These are phyloP conservation scores for Sebastes hubbsi DNA, from an alignment of 2,797 vertebrate species.

Conservation along the genomic window DNA sequence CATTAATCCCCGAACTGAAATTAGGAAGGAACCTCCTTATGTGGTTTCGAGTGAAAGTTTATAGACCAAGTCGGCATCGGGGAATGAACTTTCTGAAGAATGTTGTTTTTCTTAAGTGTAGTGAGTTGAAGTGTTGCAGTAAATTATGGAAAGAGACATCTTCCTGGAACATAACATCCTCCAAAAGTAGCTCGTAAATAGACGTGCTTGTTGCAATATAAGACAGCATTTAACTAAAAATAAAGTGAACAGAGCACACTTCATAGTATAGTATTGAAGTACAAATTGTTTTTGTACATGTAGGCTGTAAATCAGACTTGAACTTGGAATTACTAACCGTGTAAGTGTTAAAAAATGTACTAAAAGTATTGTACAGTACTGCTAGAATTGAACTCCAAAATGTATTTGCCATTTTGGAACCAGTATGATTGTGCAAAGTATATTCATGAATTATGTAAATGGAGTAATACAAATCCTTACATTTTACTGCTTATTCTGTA, in stretches of 20 bases:
- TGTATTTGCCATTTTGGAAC: no score
- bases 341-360: no score
- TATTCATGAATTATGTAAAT: background rate
- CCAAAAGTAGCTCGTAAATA: background rate
- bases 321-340: background rate
- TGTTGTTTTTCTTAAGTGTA: slow-evolving; percentile 37
- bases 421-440: no score
- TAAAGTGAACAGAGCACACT: background rate
- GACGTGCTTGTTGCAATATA: background rate
- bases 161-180: background rate
- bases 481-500: no score
- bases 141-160: slow-evolving; percentile 1
- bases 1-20: slow-evolving; percentile 34
- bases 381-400: background rate
- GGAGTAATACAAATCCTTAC: no score
- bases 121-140: slow-evolving; percentile 16
- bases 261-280: background rate
- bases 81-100: slow-evolving; percentile 28
- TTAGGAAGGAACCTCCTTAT: slow-evolving; percentile 38
- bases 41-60: slow-evolving; percentile 37
- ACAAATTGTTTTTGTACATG: background rate
- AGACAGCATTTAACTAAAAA: background rate
- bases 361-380: background rate
- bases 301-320: background rate
- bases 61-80: background rate